Percentiles rank a stretch among this genome's conserved stretches.
Evolutionary conservation across 2,797 vertebrate genomes (phyloP).

Genomic region (Garrulus glandarius): DNA sequence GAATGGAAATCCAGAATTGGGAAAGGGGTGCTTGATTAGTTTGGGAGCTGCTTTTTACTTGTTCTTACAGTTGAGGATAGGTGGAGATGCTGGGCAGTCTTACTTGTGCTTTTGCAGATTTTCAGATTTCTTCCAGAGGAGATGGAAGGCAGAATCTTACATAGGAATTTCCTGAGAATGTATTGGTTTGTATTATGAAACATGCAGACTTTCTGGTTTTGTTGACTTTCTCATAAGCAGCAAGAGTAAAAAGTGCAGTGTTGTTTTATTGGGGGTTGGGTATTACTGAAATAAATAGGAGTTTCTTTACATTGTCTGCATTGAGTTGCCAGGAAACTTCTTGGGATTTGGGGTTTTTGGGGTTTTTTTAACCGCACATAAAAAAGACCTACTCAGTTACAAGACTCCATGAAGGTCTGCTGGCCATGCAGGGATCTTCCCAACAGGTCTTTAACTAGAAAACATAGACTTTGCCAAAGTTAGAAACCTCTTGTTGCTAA

Average conservation of each 20-base stretch:
- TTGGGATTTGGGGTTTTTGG: neutral
- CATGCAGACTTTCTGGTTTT: neutral
- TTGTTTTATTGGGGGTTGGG: neutral
- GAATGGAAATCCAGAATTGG: neutral
- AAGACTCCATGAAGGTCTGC: neutral
- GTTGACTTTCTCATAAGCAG: neutral
- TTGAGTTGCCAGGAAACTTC: neutral
- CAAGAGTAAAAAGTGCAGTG: neutral
- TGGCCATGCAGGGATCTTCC: neutral
- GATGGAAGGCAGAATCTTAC: neutral
- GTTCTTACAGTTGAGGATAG: neutral
- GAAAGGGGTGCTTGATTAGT: neutral
- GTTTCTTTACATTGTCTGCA: neutral
- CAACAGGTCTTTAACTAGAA: too few relatives aligned
- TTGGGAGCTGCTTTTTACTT: neutral
- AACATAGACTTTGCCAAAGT: neutral
- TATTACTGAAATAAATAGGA: neutral
- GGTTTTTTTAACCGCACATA: neutral
- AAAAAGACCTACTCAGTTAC: neutral
- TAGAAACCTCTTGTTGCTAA: neutral
- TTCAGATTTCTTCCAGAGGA: neutral
- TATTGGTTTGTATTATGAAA: neutral
- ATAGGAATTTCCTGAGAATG: neutral
- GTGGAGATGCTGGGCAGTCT: neutral
- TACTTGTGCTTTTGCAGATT: neutral